Percentiles rank a stretch among this genome's conserved stretches.
Evolutionary conservation across 2,888 invertebrate species (phyloP).

Genomic region (Leptogaster cylindrica): DNA sequence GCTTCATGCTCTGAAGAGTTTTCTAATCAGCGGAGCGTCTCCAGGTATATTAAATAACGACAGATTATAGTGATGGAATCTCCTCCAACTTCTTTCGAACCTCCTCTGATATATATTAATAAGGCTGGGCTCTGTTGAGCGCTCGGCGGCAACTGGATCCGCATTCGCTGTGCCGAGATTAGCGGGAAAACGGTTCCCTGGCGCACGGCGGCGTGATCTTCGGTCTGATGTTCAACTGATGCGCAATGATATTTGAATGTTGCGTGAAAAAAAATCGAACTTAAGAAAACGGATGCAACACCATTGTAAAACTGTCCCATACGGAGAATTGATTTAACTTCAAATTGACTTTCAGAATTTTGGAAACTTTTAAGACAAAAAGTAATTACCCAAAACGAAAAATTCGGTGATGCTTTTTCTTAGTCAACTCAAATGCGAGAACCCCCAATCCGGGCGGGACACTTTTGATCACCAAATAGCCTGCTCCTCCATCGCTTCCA

Average conservation of each 20-base stretch:
- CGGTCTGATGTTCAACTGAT: no score
- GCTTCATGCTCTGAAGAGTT: constrained; percentile 58
- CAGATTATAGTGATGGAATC: constrained; percentile 18
- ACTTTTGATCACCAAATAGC: no score
- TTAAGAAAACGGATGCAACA: no score
- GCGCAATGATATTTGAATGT: no score
- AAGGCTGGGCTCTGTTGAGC: background rate
- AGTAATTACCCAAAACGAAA: background rate
- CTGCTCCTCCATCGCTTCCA: no score
- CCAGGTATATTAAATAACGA: constrained; percentile 40
- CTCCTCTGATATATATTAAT: background rate
- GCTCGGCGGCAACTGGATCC: background rate
- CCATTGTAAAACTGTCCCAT: no score
- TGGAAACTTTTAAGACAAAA: background rate
- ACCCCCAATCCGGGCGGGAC: no score
- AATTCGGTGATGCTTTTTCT: background rate
- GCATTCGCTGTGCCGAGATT: background rate
- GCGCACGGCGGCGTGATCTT: no score
- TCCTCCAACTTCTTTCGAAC: background rate
- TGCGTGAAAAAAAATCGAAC: no score
- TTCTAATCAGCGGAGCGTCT: constrained; percentile 44
- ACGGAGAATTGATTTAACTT: no score
- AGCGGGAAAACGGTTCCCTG: background rate
- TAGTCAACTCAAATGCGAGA: no score
- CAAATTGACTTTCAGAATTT: background rate